Evolutionary conservation across 2,113 vertebrate genomes (phyloP).

Genomic region (Cyprinodon brontotheroides): DNA sequence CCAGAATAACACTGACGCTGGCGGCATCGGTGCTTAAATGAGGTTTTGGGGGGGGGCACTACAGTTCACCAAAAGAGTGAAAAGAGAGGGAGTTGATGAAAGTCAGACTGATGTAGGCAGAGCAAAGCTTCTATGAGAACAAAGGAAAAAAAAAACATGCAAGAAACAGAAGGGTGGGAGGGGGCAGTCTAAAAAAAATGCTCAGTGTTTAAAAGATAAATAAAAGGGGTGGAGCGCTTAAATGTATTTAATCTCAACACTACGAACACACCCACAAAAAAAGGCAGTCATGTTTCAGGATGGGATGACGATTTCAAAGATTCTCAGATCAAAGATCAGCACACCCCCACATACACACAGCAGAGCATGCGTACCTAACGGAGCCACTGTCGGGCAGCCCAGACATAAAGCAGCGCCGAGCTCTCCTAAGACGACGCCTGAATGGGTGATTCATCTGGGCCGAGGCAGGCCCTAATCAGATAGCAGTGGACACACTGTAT

Average conservation of each 20-base stretch:
- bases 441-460: slow-evolving; percentile 52
- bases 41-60: slow-evolving; percentile 29
- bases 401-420: slow-evolving; percentile 37
- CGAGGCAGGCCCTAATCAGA: slow-evolving; percentile 52
- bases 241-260: slow-evolving; percentile 19
- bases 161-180: not conserved
- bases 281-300: slow-evolving; percentile 32
- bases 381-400: slow-evolving; percentile 44
- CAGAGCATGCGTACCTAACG: slow-evolving; percentile 23
- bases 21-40: slow-evolving; percentile 62
- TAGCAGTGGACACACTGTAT: slow-evolving; percentile 37
- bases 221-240: slow-evolving; percentile 3
- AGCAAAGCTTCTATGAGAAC: slow-evolving; percentile 9
- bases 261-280: slow-evolving; percentile 35
- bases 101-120: slow-evolving; percentile 33
- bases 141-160: slow-evolving; percentile 5
- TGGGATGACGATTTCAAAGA: slow-evolving; percentile 44
- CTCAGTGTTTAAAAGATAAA: slow-evolving; percentile 16
- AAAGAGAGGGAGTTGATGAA: slow-evolving; percentile 33
- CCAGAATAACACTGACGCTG: slow-evolving; percentile 61
- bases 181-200: slow-evolving; percentile 14
- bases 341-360: slow-evolving; percentile 35
- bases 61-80: slow-evolving; percentile 18
- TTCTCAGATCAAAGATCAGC: slow-evolving; percentile 55
- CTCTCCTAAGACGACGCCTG: slow-evolving; percentile 35